These are phyloP conservation scores for Amblyopsis rosae DNA, from an alignment of 2,113 vertebrate genomes.

Conservation along the genomic window DNA sequence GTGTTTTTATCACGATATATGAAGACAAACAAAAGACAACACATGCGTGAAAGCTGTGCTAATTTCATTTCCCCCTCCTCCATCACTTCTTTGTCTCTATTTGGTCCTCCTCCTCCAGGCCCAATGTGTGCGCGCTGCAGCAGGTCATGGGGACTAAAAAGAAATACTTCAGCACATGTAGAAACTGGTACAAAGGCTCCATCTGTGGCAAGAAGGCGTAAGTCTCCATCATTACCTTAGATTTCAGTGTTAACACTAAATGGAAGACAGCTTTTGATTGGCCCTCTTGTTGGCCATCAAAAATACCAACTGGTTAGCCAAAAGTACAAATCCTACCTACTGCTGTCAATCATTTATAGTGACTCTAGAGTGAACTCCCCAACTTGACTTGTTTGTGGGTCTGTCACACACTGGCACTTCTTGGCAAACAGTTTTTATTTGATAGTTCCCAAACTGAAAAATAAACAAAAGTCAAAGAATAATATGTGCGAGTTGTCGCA, in stretches of 20 bases:
- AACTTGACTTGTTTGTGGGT: no score
- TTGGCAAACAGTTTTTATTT: no score
- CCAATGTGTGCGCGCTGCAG: constrained; percentile 93
- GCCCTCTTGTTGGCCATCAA: neutral
- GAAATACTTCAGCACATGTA: constrained; percentile 98
- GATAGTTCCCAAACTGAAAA: no score
- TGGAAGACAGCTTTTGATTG: neutral
- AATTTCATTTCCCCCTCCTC: neutral
- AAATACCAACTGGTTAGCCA: constrained; percentile 1
- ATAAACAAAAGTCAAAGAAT: no score
- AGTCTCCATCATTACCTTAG: constrained; percentile 69
- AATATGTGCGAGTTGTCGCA: no score
- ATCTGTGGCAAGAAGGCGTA: constrained; percentile 97
- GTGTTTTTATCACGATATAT: neutral
- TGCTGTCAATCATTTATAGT: no score
- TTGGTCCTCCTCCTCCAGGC: constrained; percentile 67
- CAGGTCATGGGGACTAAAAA: constrained; percentile 91
- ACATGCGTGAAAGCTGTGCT: neutral
- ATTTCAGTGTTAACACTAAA: neutral
- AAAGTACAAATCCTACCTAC: constrained; percentile 2
- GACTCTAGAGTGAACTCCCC: no score
- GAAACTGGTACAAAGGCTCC: constrained; percentile 92
- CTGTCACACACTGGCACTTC: no score
- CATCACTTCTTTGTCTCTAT: neutral
- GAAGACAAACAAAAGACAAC: no score